phyloP scores from a whole-genome alignment of 2,888 invertebrate genomes.

The Leucophora obtusa region DNA sequence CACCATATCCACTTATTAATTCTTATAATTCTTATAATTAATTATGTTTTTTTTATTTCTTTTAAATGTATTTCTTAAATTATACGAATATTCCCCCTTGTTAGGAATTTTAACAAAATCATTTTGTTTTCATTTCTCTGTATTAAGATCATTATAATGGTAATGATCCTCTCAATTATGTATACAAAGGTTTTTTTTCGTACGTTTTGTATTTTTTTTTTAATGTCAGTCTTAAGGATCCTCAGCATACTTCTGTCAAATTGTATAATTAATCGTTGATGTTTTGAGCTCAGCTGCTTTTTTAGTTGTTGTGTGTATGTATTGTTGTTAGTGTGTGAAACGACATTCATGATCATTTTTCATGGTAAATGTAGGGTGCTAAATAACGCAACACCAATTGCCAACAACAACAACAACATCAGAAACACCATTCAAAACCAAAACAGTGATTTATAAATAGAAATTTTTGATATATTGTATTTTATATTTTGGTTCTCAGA shows the following conservation, averaged over 20 bases:
- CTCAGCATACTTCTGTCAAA: conserved; percentile 62
- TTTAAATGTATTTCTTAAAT: conserved; percentile 14
- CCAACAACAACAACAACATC: background rate
- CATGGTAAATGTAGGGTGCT: conserved; percentile 61
- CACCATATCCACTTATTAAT: conserved; percentile 16
- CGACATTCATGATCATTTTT: conserved; percentile 56
- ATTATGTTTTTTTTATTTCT: conserved; percentile 51
- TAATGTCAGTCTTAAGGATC: conserved; percentile 50
- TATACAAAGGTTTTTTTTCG: conserved; percentile 48
- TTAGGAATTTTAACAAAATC: conserved; percentile 53
- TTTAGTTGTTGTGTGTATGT: conserved; percentile 14
- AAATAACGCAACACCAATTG: conserved; percentile 49
- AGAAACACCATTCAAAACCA: background rate
- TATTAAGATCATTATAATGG: conserved; percentile 49
- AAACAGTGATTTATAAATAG: conserved; percentile 60
- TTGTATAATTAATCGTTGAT: conserved; percentile 63
- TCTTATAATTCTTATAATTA: conserved; percentile 44
- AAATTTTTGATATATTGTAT: conserved; percentile 58
- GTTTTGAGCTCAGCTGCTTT: conserved; percentile 60
- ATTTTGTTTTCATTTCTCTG: conserved; percentile 31
- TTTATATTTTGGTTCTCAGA: conserved; percentile 36
- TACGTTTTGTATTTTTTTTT: conserved; percentile 8
- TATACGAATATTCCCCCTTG: conserved; percentile 35
- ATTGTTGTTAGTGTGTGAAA: too few species aligned
- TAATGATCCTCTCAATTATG: conserved; percentile 60